phyloP scores from a whole-genome alignment of 2,888 invertebrate species.

The Imbricaverruca yamaguchii region DNA sequence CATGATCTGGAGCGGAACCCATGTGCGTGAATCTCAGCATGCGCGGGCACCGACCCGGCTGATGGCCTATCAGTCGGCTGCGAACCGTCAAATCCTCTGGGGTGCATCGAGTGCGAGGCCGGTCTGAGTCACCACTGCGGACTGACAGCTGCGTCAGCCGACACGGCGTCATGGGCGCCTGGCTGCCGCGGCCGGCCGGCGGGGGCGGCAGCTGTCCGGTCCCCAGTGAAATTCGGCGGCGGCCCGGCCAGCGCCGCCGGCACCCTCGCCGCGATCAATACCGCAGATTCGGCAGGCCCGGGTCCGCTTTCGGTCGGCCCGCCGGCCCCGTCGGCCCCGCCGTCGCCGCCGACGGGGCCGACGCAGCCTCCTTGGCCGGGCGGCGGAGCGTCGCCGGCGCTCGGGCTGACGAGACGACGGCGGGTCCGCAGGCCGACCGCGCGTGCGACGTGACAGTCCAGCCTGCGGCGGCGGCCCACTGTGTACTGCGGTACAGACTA shows the following conservation, averaged over 20 bases:
- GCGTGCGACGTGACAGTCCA: not conserved
- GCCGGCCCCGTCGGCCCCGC: not conserved
- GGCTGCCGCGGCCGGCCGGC: no score
- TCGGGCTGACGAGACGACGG: not conserved
- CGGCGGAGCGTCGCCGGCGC: not conserved
- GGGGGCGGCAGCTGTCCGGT: not conserved
- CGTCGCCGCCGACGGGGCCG: not conserved
- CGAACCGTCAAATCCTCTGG: no score
- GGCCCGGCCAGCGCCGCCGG: not conserved
- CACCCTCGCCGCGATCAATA: conserved; percentile 3
- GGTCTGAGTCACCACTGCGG: no score
- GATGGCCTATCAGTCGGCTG: no score
- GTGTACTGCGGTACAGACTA: no score
- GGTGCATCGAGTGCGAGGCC: no score
- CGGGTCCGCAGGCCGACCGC: not conserved
- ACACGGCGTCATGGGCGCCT: no score
- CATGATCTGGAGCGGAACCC: no score
- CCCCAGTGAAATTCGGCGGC: conserved; percentile 7
- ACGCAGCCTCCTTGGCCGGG: not conserved
- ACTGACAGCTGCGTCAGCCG: no score
- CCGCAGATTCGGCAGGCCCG: conserved; percentile 15
- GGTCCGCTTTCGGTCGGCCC: not conserved
- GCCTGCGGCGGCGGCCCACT: not conserved
- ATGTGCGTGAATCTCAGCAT: no score
- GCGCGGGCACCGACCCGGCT: no score